Base-by-base conservation (phyloP, 2,797 vertebrate genomes). In the Sorex maritimensis region DNA sequence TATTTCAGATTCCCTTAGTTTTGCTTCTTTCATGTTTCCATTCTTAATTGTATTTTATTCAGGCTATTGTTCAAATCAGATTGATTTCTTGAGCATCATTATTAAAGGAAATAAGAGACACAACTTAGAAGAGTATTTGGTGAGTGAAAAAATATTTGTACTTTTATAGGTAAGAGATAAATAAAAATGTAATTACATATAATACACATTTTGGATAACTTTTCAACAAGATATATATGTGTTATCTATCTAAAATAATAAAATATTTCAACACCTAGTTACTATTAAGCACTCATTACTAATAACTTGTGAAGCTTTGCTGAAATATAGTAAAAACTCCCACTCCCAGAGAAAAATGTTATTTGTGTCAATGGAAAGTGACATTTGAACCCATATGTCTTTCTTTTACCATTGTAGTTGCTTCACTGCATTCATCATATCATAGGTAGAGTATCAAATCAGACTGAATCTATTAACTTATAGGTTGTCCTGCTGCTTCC, bases 41-140 rank as follows among this genome's bases (percentile, higher is more conserved):
- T 74, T 34, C 44, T 80, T 86, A 92, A 81, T 92, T 71, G 68
- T 92, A 30, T 58, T 91, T 88, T 91, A n/a, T 38, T 92, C 34
- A 65, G 77, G 17, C 72, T 68, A 91, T 84, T 93, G 84, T 84
- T 90, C 44, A 88, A 90, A 75, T 52, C 73, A 84, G 11, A 61
- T 38, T 84, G 21, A 71, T 73, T 80, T 11, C 12, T 28, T 87
- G 41, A 92, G 4, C 15, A 81, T 86, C 83, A 79, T 75, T 92
- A 85, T 79, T 28, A 89, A 75, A 1, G 12, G 24, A 24, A 73
- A 71, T 17, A 65, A 61, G 58, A 61, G 15, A 61, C 19, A 61
- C 1, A 74, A 58, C 5, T 88, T 92, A 34, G 61, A 68, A 38
- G 63, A 89, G 21, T 63, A 1, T 0, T 68, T 6, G 10, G 28